A percentile compares a stretch with the other conserved stretches of the same genome.
Conservation (phyloP, 2,797 vertebrate species). For the Dendrocincla fuliginosa region DNA sequence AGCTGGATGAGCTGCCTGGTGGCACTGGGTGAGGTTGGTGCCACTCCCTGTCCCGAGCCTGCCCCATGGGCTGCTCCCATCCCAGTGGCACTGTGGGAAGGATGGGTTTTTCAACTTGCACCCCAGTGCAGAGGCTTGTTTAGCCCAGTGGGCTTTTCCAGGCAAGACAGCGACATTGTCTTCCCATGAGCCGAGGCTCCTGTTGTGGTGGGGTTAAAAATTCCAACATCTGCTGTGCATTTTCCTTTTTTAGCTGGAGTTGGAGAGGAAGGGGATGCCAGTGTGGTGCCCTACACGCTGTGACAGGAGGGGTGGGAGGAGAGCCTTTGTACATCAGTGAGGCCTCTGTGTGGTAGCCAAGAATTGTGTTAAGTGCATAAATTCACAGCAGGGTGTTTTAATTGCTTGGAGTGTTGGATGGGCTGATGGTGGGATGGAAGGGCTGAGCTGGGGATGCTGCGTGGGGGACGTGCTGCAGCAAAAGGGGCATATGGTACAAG, state of each 20-base stretch:
- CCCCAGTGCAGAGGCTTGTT: not conserved
- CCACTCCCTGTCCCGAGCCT: not conserved
- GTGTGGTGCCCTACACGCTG: not conserved
- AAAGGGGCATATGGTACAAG: too few species aligned
- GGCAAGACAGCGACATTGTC: accelerated
- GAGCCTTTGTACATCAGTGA: not conserved
- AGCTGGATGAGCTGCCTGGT: not conserved
- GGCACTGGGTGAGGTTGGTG: not conserved
- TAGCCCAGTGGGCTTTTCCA: not conserved
- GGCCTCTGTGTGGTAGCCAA: not conserved
- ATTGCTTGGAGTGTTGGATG: not conserved
- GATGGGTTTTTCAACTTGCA: not conserved
- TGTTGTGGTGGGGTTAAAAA: not conserved
- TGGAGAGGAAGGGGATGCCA: not conserved
- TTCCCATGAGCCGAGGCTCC: not conserved
- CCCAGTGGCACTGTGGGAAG: not conserved
- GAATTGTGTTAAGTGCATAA: not conserved
- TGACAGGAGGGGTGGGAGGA: not conserved
- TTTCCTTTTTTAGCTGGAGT: not conserved
- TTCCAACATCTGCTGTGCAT: not conserved
- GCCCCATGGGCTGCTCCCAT: accelerated
- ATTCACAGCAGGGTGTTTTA: not conserved
- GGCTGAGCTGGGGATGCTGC: not conserved
- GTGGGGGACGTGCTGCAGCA: not conserved
- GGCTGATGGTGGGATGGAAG: not conserved